phyloP scores from a whole-genome alignment of 1,140 invertebrate species.

The Coboldia fuscipes region DNA sequence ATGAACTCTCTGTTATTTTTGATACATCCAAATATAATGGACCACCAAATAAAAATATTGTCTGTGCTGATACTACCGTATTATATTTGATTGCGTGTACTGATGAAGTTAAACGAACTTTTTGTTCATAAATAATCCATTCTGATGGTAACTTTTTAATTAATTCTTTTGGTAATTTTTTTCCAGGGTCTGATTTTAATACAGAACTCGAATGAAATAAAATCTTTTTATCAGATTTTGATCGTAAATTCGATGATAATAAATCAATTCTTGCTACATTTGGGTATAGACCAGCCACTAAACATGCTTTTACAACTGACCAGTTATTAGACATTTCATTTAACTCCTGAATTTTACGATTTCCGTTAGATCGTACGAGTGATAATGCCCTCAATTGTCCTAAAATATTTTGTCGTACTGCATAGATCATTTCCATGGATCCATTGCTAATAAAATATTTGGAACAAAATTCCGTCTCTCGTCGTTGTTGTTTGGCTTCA shows the following conservation, averaged over 20 bases:
- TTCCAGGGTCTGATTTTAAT: constrained; percentile 22
- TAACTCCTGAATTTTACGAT: constrained; percentile 49
- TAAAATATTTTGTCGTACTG: constrained; percentile 41
- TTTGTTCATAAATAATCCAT: constrained; percentile 72
- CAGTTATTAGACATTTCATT: constrained; percentile 79
- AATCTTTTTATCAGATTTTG: constrained; percentile 46
- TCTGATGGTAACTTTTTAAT: constrained; percentile 39
- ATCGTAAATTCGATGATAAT: constrained; percentile 20
- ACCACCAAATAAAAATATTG: constrained; percentile 58
- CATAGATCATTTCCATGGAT: constrained; percentile 71
- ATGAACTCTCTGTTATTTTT: constrained; percentile 17
- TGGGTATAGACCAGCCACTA: constrained; percentile 72
- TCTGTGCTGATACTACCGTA: constrained; percentile 56
- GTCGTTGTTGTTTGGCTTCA: constrained; percentile 38
- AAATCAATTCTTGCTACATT: constrained; percentile 47
- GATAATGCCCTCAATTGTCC: constrained; percentile 68
- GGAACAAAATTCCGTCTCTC: constrained; percentile 53
- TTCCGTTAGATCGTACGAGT: constrained; percentile 54
- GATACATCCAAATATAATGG: constrained; percentile 32
- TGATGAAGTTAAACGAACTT: constrained; percentile 37
- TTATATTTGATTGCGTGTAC: constrained; percentile 50
- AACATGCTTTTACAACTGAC: constrained; percentile 76
- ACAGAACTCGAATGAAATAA: constrained; percentile 54
- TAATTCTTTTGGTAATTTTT: constrained; percentile 15
- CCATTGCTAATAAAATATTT: constrained; percentile 59